A percentile compares a stretch with the other conserved stretches of the same genome.
phyloP scores from a whole-genome alignment of 2,888 invertebrate species.

The Mythimna lalbum region DNA sequence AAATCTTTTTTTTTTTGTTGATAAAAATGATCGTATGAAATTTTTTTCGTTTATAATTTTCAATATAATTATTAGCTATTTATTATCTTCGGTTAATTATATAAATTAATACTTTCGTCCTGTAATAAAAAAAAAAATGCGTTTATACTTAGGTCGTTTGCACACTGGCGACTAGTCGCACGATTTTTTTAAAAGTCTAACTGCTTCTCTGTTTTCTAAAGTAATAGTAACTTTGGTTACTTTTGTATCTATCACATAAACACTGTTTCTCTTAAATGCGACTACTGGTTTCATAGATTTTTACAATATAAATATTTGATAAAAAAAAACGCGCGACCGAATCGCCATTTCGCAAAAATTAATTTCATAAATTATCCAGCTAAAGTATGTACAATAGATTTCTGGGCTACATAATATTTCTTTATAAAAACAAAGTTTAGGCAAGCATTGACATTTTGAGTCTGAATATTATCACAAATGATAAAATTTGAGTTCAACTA shows the following conservation, averaged over 20 bases:
- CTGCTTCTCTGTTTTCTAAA: neutral
- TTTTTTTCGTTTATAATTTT: slow-evolving; percentile 59
- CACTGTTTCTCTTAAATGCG: slow-evolving; percentile 16
- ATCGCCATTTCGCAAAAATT: slow-evolving; percentile 40
- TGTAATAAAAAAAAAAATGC: slow-evolving; percentile 79
- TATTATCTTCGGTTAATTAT: slow-evolving; percentile 85
- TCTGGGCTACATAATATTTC: slow-evolving; percentile 81
- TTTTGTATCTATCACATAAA: slow-evolving; percentile 10
- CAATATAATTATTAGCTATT: slow-evolving; percentile 80
- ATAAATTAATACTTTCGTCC: slow-evolving; percentile 84
- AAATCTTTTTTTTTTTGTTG: slow-evolving; percentile 46
- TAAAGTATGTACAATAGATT: slow-evolving; percentile 88
- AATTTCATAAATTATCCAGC: slow-evolving; percentile 81
- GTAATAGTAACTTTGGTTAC: neutral
- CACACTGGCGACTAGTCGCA: slow-evolving; percentile 48
- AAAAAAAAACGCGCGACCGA: slow-evolving; percentile 24
- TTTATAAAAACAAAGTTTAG: slow-evolving; percentile 78
- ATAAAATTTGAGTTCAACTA: slow-evolving; percentile 68
- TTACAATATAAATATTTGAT: slow-evolving; percentile 7
- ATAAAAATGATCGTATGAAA: slow-evolving; percentile 67
- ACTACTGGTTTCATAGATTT: neutral
- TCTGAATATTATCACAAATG: slow-evolving; percentile 71
- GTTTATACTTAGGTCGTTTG: slow-evolving; percentile 75
- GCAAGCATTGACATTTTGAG: slow-evolving; percentile 83
- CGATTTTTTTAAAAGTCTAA: neutral